phyloP scores from a whole-genome alignment of 2,113 vertebrate genomes.

The Pelusios castaneus region DNA sequence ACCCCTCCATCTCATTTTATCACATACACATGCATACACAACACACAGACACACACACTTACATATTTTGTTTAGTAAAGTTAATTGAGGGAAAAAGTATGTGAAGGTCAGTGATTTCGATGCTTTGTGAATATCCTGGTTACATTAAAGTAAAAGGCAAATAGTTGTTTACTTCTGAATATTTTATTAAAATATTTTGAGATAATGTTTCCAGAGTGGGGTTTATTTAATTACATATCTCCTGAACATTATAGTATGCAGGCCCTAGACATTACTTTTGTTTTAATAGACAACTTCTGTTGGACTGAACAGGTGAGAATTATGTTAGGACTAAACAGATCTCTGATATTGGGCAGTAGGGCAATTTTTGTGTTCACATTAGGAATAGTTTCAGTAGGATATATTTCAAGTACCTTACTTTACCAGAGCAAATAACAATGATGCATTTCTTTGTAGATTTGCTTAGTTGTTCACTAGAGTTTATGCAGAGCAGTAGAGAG shows the following conservation, averaged over 20 bases:
- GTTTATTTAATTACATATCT: conserved; percentile 24
- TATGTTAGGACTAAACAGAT: background rate
- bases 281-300: background rate
- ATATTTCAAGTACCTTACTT: background rate
- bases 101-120: background rate
- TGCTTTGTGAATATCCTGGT: background rate
- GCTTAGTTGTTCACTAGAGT: background rate
- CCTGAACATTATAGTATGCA: background rate
- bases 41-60: background rate
- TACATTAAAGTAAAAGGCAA: background rate
- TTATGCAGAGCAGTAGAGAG: background rate
- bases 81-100: background rate
- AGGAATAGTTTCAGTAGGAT: background rate
- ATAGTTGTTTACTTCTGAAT: background rate
- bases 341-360: background rate
- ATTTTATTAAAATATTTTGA: background rate
- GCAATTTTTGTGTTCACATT: background rate
- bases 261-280: background rate
- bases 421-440: background rate
- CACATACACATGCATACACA: background rate
- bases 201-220: background rate
- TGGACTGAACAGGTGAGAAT: background rate
- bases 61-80: background rate
- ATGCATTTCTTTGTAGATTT: background rate
- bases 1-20: background rate